Evolutionary conservation across 1,140 invertebrate genomes (phyloP).

Genomic region (Gonioctena quinquepunctata): DNA sequence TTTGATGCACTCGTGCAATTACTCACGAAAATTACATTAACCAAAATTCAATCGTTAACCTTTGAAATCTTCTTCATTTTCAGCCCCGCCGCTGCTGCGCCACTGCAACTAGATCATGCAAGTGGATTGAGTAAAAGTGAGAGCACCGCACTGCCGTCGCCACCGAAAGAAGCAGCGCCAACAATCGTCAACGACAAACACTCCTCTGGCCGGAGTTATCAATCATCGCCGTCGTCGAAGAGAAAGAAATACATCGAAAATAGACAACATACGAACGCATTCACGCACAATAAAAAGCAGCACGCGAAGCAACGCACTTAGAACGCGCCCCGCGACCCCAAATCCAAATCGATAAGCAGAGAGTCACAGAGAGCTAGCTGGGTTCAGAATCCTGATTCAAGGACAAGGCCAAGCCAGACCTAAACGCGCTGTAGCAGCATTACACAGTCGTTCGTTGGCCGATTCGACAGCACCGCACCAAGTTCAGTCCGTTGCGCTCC

Average conservation of each 20-base stretch:
- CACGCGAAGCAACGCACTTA: not conserved
- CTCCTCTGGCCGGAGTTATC: not conserved
- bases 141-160: not conserved
- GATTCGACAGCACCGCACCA: not conserved
- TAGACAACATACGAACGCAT: not conserved
- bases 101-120: slow-evolving; percentile 2
- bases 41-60: no score
- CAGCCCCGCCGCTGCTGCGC: not conserved
- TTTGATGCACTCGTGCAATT: no score
- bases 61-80: not conserved
- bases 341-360: slow-evolving; percentile 49
- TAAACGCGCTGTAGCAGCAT: slow-evolving; percentile 25
- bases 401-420: slow-evolving; percentile 53
- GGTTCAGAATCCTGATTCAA: slow-evolving; percentile 56
- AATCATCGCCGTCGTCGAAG: not conserved
- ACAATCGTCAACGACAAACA: no score
- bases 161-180: not conserved
- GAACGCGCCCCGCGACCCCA: slow-evolving; percentile 9
- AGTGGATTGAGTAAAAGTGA: slow-evolving; percentile 14
- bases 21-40: no score
- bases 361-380: slow-evolving; percentile 25
- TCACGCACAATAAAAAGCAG: slow-evolving; percentile 10
- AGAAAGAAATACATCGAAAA: not conserved
- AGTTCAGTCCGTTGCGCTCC: slow-evolving; percentile 8
- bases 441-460: slow-evolving; percentile 17